Base-by-base conservation (phyloP, 1,140 invertebrate species). In the Lordiphosa clarofinis region DNA sequence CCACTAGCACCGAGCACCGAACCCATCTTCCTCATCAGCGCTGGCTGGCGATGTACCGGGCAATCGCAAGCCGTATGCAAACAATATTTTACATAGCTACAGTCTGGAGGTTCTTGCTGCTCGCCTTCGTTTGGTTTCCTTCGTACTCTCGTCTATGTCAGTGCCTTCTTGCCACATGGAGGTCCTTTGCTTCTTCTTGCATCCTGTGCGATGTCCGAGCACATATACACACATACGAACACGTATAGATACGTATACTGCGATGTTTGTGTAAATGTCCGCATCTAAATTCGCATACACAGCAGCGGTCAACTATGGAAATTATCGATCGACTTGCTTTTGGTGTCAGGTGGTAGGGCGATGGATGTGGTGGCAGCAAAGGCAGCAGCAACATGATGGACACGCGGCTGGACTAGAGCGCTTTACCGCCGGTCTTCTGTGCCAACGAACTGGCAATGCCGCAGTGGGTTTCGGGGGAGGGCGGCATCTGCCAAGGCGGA, bases 281-380 rank as follows among this genome's bases (percentile, higher is more conserved):
- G 73, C 76, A 78, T 87, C 75, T 87, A 87, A 87, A 87, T 87
- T 87, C 81, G 82, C 86, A 87, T 87, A 87, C 79, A 87, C 75
- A 86, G 86, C 73, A 82, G 75, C 84, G 86, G 86, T 87, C 86
- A 87, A 81, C 86, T 86, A 87, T 87, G 86, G 81, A 87, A 87
- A 87, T 87, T 87, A 87, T 87, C 86, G 86, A 87, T 87, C 86
- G 86, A 87, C 63, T 24, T 24, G 21, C 21, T 24, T 24, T 81
- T 87, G 86, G 79, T 87, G 84, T 87, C 78, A 87, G 78, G 79
- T 87, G 84, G 74, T 79, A 64, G 74, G 84, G 76, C 71, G 78
- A 78, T 87, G 84, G 66, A 74, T 71, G 78, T 58, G 73, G 66
- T 82, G 76, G 61, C 76, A 49, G 62, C 61, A 59, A 68, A 55